Base-by-base conservation (phyloP, 2,888 invertebrate genomes). In the Leptopilina syphax region DNA sequence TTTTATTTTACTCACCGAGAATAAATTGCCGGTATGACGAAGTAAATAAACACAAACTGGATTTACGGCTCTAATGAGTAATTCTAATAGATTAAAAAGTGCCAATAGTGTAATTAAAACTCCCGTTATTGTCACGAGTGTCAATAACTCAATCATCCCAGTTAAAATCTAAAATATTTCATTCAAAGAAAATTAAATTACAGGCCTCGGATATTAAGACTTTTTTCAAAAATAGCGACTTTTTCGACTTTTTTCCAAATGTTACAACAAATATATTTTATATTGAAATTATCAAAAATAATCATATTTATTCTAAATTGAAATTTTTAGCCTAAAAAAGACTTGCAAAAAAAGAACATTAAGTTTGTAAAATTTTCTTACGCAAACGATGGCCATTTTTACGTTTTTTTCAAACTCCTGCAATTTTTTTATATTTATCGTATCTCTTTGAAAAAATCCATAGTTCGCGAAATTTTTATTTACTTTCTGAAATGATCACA, bases 1-100 rank as follows among this genome's bases (percentile, higher is more conserved):
- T 63, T 63, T 18, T n/a, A 60, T 57, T 6, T 13, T 57, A 73
- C 73, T 73, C 73, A 73, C 73, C n/a, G 73, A 57, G 34, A 73
- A n/a, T n/a, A 73, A n/a, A 34, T n/a, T 5, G 5, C 57, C 73
- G 27, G 57, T 57, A 41, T 41, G 57, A 34, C 73, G 73, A 41
- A 73, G 10, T 41, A 73, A 57, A 41, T 41, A 57, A 41, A 73
- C 10, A 13, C 73, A 73, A 57, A 73, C 34, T 54, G 73, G 73
- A 57, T 73, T 73, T 41, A 54, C n/a, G 3, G 34, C 57, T 3
- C n/a, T 34, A 57, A 73, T 13, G 12, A 57, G 27, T 54, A 73
- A 73, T 57, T 73, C 73, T 54, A 73, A 54, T 9, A 73, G n/a
- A 27, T 34, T 57, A n/a, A 73, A 57, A n/a, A 73, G 57, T 7